These are phyloP conservation scores for Phycodurus eques DNA, from an alignment of 2,113 vertebrate species.

Conservation along the genomic window DNA sequence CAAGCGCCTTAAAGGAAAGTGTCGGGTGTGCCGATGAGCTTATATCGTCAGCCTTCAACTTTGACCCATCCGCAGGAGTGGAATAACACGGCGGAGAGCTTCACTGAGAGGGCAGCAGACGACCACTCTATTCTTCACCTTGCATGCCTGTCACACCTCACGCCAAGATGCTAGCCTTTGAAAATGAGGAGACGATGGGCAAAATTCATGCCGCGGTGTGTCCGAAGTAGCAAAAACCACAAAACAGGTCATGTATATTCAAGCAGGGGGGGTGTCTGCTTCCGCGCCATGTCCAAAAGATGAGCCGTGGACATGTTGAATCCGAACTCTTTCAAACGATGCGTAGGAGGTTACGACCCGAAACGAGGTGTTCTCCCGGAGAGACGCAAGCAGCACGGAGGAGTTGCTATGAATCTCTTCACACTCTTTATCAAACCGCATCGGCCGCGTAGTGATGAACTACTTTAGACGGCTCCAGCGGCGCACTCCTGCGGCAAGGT, in stretches of 20 bases:
- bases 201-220: constrained; percentile 37
- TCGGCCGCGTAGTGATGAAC: constrained; percentile 32
- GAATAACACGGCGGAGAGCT: constrained; percentile 4
- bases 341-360: constrained; percentile 35
- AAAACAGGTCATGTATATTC: constrained; percentile 59
- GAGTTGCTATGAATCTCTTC: constrained; percentile 52
- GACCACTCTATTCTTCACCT: constrained; percentile 43
- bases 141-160: constrained; percentile 43
- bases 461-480: constrained; percentile 29
- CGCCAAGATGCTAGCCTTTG: constrained; percentile 47
- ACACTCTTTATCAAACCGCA: constrained; percentile 33
- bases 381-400: constrained; percentile 13
- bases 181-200: constrained; percentile 54
- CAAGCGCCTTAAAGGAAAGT: constrained; percentile 22
- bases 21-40: constrained; percentile 51
- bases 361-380: constrained; percentile 27
- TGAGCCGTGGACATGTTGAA: constrained; percentile 50
- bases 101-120: constrained; percentile 20
- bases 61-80: constrained; percentile 26
- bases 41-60: constrained; percentile 45
- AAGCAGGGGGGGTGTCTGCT: constrained; percentile 31
- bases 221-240: constrained; percentile 23
- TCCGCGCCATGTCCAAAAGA: constrained; percentile 64
- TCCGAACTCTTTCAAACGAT: constrained; percentile 28
- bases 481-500: constrained; percentile 27